Conservation (phyloP, 2,888 invertebrate genomes). For the Apamea epomidion region DNA sequence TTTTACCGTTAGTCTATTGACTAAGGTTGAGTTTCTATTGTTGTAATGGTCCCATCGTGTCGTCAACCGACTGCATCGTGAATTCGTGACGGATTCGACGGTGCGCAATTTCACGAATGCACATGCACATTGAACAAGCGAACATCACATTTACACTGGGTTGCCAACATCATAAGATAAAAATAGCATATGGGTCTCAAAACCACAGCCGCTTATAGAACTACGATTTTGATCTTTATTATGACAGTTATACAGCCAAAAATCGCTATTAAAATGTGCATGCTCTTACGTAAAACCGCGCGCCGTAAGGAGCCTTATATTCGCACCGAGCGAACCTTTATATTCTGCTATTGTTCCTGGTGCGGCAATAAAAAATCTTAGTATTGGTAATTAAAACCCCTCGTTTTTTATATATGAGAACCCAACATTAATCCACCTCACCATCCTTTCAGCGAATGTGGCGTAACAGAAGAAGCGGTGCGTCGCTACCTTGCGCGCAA, state of each 20-base stretch:
- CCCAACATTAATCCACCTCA: neutral
- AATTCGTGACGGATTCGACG: no score
- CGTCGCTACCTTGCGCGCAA: conserved; percentile 98
- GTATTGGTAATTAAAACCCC: neutral
- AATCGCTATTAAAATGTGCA: neutral
- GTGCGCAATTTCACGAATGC: neutral
- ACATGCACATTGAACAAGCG: neutral
- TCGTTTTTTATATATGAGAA: neutral
- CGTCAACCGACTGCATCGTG: no score
- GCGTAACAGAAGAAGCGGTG: conserved; percentile 98
- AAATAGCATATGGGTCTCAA: neutral
- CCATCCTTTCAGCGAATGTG: conserved; percentile 92
- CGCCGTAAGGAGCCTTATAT: neutral
- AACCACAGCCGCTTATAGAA: neutral
- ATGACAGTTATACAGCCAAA: neutral
- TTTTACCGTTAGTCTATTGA: no score
- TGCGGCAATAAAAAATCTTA: neutral
- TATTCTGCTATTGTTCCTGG: neutral
- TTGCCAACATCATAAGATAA: neutral
- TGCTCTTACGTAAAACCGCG: no score
- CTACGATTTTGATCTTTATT: neutral
- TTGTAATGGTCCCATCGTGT: no score
- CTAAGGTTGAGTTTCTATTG: conserved; percentile 1
- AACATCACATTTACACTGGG: neutral
- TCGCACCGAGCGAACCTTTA: neutral